Base-by-base conservation (phyloP, 2,797 vertebrate species). In the Smutsia gigantea region DNA sequence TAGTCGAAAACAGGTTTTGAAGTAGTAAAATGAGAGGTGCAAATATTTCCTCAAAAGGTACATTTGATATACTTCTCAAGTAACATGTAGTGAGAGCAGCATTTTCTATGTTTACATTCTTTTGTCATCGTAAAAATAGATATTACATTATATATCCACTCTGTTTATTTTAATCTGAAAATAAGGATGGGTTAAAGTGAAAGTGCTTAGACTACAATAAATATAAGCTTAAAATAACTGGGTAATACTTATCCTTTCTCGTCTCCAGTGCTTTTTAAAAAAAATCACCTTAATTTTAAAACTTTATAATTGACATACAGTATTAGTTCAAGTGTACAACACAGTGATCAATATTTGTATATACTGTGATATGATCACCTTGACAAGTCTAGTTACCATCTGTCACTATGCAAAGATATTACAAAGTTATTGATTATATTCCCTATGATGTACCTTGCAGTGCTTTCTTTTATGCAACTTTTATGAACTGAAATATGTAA, bases 81-180 rank as follows among this genome's bases (percentile, higher is more conserved):
- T 49, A 34, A 77, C 27, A 74, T 31, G 14, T 17, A 88, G 15
- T 18, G 49, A 95, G n/a, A 87, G 18, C 7, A 71, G 51, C 37
- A 27, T 72, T 91, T 95, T 93, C 55, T 82, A 13, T 53, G 34
- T 75, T 92, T 90, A 90, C 7, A 39, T 78, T 94, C 21, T 79
- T 93, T 92, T 68, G 66, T 86, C 37, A 75, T 72, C n/a, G 66
- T 34, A 61, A 94, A 97, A 93, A 89, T 17, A 96, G 93, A 74
- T 37, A 83, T 39, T 19, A 66, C 3, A 84, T 78, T 85, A 42
- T 55, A 9, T 82, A 55, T 66, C 18, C 81, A 66, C 0, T 63
- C 39, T 39, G 18, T 82, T 84, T 59, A 93, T 75, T 95, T 93
- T 55, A 27, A 10, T 78, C 42, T 66, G 27, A 93, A 94, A 87